These are phyloP conservation scores for Litoditis marina DNA, from an alignment of 2,888 invertebrate genomes.

Conservation along the genomic window DNA sequence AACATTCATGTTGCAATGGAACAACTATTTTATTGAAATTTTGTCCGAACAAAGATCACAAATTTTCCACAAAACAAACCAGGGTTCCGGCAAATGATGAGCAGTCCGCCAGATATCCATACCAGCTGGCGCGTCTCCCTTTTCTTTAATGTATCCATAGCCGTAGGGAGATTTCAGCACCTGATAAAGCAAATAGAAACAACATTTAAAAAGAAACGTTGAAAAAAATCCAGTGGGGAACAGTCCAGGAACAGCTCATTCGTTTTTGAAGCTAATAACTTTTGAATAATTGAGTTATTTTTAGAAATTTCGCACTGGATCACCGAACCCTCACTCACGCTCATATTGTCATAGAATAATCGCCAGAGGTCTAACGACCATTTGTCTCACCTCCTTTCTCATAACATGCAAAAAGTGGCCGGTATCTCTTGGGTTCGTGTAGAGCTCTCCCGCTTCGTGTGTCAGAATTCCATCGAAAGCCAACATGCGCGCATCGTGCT, in stretches of 20 bases:
- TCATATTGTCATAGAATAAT: no score
- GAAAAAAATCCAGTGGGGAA: neutral
- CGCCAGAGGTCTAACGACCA: no score
- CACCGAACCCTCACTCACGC: no score
- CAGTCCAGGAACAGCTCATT: neutral
- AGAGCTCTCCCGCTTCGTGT: constrained; percentile 58
- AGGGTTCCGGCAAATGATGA: constrained; percentile 51
- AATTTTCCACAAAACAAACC: constrained; percentile 22
- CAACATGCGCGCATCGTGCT: constrained; percentile 42
- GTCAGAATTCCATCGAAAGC: constrained; percentile 48
- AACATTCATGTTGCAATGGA: no score
- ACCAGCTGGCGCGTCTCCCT: constrained; percentile 46
- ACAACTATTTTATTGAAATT: no score
- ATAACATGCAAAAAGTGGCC: constrained; percentile 56
- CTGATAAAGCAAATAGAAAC: constrained; percentile 22
- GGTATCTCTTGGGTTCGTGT: constrained; percentile 52
- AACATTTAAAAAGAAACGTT: neutral
- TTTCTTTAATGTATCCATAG: constrained; percentile 50
- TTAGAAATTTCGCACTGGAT: neutral
- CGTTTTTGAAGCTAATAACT: neutral
- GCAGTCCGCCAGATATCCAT: constrained; percentile 36
- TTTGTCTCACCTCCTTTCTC: constrained; percentile 51
- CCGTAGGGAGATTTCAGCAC: constrained; percentile 55
- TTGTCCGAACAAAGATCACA: neutral
- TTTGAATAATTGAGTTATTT: neutral